Percentiles rank a stretch among this genome's conserved stretches.
phyloP scores from a whole-genome alignment of 2,888 invertebrate species.

The Alloscopus bannaensis region DNA sequence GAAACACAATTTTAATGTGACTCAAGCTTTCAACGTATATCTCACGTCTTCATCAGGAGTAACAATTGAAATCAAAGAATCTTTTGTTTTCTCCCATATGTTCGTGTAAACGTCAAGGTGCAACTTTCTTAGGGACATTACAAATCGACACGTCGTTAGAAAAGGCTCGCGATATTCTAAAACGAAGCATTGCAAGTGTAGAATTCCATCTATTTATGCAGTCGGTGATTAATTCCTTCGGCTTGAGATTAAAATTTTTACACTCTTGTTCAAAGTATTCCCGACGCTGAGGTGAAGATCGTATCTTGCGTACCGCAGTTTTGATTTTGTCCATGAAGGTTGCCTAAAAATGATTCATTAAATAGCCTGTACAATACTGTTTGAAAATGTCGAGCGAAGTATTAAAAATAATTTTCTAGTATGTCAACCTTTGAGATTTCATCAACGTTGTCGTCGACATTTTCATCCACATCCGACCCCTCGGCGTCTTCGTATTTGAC shows the following conservation, averaged over 20 bases:
- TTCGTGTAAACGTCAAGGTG: too few species aligned
- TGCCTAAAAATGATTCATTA: too few species aligned
- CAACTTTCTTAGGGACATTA: too few species aligned
- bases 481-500: background rate
- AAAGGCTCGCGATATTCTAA: background rate
- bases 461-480: background rate
- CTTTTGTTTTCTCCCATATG: too few species aligned
- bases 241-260: background rate
- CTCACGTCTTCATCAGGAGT: too few species aligned
- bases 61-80: too few species aligned
- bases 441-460: background rate
- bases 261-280: background rate
- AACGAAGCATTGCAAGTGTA: background rate
- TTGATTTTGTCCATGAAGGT: background rate
- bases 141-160: background rate
- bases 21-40: too few species aligned
- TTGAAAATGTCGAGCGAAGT: background rate
- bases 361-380: background rate
- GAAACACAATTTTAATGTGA: too few species aligned
- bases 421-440: background rate
- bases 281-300: slow-evolving; percentile 4
- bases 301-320: background rate
- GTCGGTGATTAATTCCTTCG: background rate
- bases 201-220: slow-evolving; percentile 7
- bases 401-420: background rate